Evolutionary conservation across 2,113 vertebrate genomes (phyloP).

Genomic region (Colius striatus): DNA sequence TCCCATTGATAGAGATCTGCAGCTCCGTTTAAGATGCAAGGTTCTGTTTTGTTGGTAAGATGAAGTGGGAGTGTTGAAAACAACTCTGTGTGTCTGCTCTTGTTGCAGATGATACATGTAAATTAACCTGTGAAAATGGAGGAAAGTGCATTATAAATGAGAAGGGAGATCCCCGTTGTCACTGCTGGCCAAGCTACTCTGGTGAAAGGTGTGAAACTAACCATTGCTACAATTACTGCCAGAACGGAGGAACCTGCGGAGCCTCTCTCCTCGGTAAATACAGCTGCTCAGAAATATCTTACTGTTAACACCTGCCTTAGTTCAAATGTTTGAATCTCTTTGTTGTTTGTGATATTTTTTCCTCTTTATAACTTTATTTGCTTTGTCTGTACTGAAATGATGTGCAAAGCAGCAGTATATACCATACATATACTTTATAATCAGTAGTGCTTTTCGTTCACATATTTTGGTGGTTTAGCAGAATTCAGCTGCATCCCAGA

Average conservation of each 20-base stretch:
- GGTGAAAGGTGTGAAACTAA: slow-evolving; percentile 95
- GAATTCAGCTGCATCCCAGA: background rate
- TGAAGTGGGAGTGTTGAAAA: background rate
- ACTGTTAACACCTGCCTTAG: background rate
- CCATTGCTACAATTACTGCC: slow-evolving; percentile 94
- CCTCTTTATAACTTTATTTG: background rate
- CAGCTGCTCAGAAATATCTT: background rate
- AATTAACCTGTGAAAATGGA: slow-evolving; percentile 92
- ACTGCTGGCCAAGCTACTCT: slow-evolving; percentile 97
- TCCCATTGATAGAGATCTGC: accelerated
- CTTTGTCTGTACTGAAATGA: background rate
- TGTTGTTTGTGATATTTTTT: background rate
- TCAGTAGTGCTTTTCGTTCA: background rate
- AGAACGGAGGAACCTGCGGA: slow-evolving; percentile 92
- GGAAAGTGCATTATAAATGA: slow-evolving; percentile 94
- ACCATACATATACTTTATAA: background rate
- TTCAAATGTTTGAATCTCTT: background rate
- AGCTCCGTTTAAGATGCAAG: background rate
- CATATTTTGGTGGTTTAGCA: accelerated
- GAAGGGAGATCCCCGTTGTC: slow-evolving; percentile 91
- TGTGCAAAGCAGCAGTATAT: background rate
- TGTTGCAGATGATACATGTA: slow-evolving; percentile 88
- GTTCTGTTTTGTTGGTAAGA: accelerated
- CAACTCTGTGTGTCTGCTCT: background rate
- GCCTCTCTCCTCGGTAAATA: slow-evolving; percentile 90